Base-by-base conservation (phyloP, 2,113 vertebrate genomes). In the Thamnaconus septentrionalis region DNA sequence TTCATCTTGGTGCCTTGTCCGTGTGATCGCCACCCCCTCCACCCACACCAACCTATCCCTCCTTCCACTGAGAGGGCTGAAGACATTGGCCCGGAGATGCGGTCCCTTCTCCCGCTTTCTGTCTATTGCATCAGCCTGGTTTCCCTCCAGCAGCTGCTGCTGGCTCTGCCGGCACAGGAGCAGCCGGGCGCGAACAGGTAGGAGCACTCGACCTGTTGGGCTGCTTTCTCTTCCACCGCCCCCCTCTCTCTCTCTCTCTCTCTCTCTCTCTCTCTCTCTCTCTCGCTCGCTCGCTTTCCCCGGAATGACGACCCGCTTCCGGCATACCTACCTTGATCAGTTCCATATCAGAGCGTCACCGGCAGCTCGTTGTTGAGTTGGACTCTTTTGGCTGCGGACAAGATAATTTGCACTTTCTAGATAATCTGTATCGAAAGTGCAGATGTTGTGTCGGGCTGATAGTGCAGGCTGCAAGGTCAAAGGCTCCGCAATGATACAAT, bases 51-150 rank as follows among this genome's bases (percentile, higher is more conserved):
- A 31, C 18, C 18, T 31, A 31, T 53, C 9, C 41, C 5, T 7
- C 44, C 44, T 45, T 45, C 44, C 44, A 2, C 44, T 70, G 50
- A 56, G 61, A 71, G 69, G 81, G 75, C 84, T 74, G 83, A 62
- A 3, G 1, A 31, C 39, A 51, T 41, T 51, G 69, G 42, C 57
- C 73, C 84, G 71, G 81, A 87, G 88, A 93, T 93, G 92, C 78
- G 57, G 56, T 75, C 72, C 7, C 53, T 90, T 78, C 66, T 91
- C 67, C 84, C 72, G 76, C 76, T 91, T 1, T 72, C 78, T 53
- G 61, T 90, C 73, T 92, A 65, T 91, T 92, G 91, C 91, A 87
- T 93, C 91, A 92, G 90, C 92, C 89, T 92, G 69, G 50, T 92
- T 44, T 86, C 65, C 71, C 64, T 90, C 50, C 85, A 75, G 77